Percentiles rank a stretch among this genome's conserved stretches.
Evolutionary conservation across 64 coral and sea anemone species (phyloP).

Genomic region (Montipora efflorescens): DNA sequence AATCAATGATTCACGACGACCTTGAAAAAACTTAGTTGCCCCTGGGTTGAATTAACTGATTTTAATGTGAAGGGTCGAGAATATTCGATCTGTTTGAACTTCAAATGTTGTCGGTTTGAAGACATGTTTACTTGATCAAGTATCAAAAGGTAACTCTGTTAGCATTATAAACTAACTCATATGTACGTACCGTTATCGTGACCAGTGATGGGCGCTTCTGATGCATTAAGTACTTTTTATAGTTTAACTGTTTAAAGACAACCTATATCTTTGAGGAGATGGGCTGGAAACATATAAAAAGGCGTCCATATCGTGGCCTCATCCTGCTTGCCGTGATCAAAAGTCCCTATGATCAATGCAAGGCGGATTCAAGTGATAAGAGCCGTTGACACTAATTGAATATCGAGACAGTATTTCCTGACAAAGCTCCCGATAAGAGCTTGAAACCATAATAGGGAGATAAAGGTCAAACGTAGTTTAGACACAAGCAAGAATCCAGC

Average conservation of each 20-base stretch:
- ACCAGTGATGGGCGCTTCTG: background rate
- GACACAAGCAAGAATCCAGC: background rate
- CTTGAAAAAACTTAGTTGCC: background rate
- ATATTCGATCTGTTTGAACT: background rate
- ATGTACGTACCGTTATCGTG: background rate
- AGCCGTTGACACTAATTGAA: constrained; percentile 43
- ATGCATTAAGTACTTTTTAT: background rate
- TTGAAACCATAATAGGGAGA: background rate
- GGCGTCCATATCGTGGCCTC: background rate
- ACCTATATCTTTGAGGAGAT: background rate
- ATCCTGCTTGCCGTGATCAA: constrained; percentile 9
- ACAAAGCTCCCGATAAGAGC: constrained; percentile 17
- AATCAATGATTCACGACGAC: background rate
- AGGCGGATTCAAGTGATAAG: constrained; percentile 14
- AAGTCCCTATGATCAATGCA: constrained; percentile 4
- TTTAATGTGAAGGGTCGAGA: background rate
- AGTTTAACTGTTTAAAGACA: background rate
- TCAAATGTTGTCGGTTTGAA: background rate
- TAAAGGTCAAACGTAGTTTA: background rate
- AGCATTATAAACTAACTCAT: background rate
- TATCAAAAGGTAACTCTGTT: background rate
- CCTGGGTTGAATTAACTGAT: background rate
- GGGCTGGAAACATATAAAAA: background rate
- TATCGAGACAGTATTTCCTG: constrained; percentile 42
- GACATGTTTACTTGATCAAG: background rate